phyloP scores from a whole-genome alignment of 2,113 vertebrate species.

The Notechis scutatus region DNA sequence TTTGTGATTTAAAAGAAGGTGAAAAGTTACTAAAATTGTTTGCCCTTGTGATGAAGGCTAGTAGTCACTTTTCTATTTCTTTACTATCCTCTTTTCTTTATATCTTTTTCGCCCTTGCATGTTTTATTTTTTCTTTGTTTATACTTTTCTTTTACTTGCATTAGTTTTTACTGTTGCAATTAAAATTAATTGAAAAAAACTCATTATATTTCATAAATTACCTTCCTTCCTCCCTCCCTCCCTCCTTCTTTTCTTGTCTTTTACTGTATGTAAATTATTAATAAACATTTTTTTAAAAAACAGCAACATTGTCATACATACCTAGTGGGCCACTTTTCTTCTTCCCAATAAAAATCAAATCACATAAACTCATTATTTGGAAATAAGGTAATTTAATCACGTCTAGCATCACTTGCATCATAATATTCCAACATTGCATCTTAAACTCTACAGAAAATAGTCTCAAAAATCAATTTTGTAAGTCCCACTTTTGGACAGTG shows the following conservation, averaged over 20 bases:
- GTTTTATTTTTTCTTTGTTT: neutral
- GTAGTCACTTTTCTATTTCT: neutral
- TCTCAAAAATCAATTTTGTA: neutral
- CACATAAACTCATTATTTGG: neutral
- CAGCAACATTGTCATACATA: neutral
- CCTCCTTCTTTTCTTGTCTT: neutral
- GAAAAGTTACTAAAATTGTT: neutral
- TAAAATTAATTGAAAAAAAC: neutral
- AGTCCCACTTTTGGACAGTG: rapidly evolving
- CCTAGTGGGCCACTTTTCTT: neutral
- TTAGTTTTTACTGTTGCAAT: neutral
- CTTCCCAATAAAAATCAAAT: neutral
- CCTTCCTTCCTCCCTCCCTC: neutral
- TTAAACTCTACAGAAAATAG: neutral
- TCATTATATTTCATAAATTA: neutral
- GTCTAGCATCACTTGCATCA: neutral
- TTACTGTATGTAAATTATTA: neutral
- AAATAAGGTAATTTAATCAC: neutral
- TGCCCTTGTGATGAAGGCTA: neutral
- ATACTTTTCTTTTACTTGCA: neutral
- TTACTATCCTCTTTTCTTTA: neutral
- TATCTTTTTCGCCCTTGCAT: neutral
- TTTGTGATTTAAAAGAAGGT: neutral
- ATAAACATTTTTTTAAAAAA: neutral
- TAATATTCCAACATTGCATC: neutral